Evolutionary conservation across 2,888 invertebrate genomes (phyloP).

Genomic region (Drosophila barbarae): DNA sequence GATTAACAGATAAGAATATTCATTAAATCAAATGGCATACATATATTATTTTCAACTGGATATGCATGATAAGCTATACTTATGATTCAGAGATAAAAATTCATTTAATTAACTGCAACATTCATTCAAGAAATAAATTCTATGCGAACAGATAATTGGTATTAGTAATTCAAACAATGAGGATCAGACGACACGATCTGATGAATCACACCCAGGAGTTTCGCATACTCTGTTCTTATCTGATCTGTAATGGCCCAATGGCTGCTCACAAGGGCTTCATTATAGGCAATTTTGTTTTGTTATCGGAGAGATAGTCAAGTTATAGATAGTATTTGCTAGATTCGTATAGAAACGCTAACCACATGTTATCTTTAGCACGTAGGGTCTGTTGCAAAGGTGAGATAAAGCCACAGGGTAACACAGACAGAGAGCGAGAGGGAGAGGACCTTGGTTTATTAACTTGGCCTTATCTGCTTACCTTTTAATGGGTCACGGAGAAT

Average conservation of each 20-base stretch:
- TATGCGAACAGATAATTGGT: conserved; percentile 5
- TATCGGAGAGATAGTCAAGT: conserved; percentile 25
- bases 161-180: neutral
- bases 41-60: neutral
- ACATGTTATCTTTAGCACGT: conserved; percentile 44
- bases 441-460: conserved; percentile 35
- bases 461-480: conserved; percentile 43
- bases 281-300: conserved; percentile 9
- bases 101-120: neutral
- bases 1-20: conserved; percentile 11
- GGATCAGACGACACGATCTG: neutral
- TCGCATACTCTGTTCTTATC: conserved; percentile 3
- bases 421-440: neutral
- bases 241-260: conserved; percentile 10
- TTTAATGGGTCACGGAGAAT: conserved; percentile 35
- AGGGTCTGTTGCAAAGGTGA: conserved; percentile 18
- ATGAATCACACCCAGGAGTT: conserved; percentile 16
- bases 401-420: conserved; percentile 5
- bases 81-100: conserved; percentile 9
- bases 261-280: conserved; percentile 8
- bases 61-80: neutral
- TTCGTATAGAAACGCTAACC: conserved; percentile 31
- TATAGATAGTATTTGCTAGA: conserved; percentile 47
- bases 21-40: conserved; percentile 3
- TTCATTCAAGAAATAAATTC: conserved; percentile 7